Evolutionary conservation across 1,140 invertebrate species (phyloP).

Genomic region (Globodera ellingtonae): DNA sequence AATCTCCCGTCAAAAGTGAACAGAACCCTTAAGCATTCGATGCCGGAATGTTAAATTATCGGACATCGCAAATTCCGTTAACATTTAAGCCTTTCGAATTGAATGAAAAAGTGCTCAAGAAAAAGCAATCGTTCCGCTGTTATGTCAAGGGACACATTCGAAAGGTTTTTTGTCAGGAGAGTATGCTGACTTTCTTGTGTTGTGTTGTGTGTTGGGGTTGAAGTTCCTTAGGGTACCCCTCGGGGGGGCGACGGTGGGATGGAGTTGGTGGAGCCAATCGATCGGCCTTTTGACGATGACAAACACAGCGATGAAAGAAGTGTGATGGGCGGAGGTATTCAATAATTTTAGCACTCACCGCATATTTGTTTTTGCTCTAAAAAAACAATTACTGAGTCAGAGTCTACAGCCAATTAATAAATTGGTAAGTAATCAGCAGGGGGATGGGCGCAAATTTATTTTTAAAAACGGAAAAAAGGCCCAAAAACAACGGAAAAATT

Average conservation of each 20-base stretch:
- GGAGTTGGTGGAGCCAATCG: conserved; percentile 4
- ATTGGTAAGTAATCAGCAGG: no score
- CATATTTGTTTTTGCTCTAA: no score
- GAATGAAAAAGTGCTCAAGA: not conserved
- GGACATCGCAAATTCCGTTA: not conserved
- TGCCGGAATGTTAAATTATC: not conserved
- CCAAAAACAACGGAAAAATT: no score
- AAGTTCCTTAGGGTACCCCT: not conserved
- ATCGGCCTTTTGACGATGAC: conserved; percentile 12
- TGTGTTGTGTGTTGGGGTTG: conserved; percentile 2
- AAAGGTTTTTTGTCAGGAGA: not conserved
- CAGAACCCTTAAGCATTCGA: not conserved
- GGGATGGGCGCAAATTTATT: no score
- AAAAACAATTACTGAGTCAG: no score
- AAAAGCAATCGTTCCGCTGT: not conserved
- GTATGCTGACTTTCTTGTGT: not conserved
- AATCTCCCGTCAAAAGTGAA: not conserved
- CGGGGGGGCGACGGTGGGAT: not conserved
- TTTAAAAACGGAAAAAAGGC: no score
- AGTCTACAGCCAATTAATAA: no score
- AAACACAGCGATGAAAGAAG: not conserved
- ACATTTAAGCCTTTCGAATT: not conserved
- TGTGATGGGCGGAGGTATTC: not conserved
- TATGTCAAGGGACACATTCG: not conserved
- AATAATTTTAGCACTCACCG: no score